Percentiles rank a stretch among this genome's conserved stretches.
Conservation (phyloP, 2,888 invertebrate species). For the Parelbella ahira region DNA sequence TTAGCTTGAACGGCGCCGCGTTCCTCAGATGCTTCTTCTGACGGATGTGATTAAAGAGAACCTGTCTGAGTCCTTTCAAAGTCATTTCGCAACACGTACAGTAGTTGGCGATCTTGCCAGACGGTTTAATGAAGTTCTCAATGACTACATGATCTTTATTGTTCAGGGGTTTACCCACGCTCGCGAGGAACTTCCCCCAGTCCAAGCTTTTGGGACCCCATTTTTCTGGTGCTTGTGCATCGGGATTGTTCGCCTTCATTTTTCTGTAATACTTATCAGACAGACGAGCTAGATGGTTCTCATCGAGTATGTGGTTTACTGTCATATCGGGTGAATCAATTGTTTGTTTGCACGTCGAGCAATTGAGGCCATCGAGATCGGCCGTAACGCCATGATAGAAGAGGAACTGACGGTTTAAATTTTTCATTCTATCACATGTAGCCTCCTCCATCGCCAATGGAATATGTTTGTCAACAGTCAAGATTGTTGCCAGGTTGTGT, state of each 20-base stretch:
- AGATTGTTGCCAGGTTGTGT: conserved; percentile 61
- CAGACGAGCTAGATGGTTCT: conserved; percentile 61
- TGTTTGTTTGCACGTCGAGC: conserved; percentile 51
- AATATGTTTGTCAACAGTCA: conserved; percentile 62
- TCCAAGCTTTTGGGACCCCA: conserved; percentile 72
- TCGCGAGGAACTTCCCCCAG: conserved; percentile 70
- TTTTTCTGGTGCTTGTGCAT: conserved; percentile 62
- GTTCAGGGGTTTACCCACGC: conserved; percentile 64
- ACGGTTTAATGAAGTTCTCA: conserved; percentile 70
- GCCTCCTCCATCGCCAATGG: conserved; percentile 52
- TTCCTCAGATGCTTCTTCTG: conserved; percentile 73
- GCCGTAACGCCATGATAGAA: conserved; percentile 48
- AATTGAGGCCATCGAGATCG: conserved; percentile 43
- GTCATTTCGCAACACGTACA: conserved; percentile 72
- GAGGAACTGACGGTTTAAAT: conserved; percentile 62
- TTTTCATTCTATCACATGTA: conserved; percentile 56
- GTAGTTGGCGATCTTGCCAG: conserved; percentile 66
- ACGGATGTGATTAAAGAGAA: conserved; percentile 70
- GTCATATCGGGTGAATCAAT: conserved; percentile 53
- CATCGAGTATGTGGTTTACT: conserved; percentile 63
- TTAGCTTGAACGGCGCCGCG: conserved; percentile 64
- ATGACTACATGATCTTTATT: conserved; percentile 65
- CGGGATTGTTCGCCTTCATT: conserved; percentile 52
- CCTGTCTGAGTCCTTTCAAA: conserved; percentile 67
- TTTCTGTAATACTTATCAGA: conserved; percentile 64